Base-by-base conservation (phyloP, 2,888 invertebrate genomes). In the Cantharis lateralis region DNA sequence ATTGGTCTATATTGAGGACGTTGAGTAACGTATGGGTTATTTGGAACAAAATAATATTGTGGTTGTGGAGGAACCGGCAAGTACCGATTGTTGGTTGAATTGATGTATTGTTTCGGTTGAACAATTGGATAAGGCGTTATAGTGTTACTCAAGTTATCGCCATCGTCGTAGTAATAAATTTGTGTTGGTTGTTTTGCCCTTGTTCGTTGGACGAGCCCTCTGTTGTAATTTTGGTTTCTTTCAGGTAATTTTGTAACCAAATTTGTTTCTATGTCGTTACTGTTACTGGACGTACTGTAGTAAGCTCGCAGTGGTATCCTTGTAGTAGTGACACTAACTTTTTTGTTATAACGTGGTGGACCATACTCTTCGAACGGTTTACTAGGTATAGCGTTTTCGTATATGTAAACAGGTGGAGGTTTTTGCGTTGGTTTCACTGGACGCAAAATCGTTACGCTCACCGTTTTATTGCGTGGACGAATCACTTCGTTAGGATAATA, bases 81-180 rank as follows among this genome's bases (percentile, higher is more conserved):
- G 64, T 80, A 76, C 15, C 64, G 28, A 64, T 83, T 81, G 68
- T 82, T 80, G 2, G 83, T 82, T 32, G 83, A 72, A 64, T 85
- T 81, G 69, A 78, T 81, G 71, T 78, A 81, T 10, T 66, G 72
- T 10, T 76, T 62, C 24, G 76, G 32, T 20, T 70, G 81, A 78
- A 66, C 75, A 80, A 71, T 3, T 73, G 80, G 24, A 81, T 84
- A 70, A 79, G 83, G 80, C 10, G 85, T 82, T 0, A 85, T 84
- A 10, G 81, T 76, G 24, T 75, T 79, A 20, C 80, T 82, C 3
- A 83, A 83, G 48, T 48, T 48, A n/a, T 48, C 32, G 5, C 32
- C 32, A 1, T 77, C 80, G 0, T 93, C 93, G 82, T 93, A 93
- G 84, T 93, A 94, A 83, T 91, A 94, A 86, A 92, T 93, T 9